Evolutionary conservation across 2,797 vertebrate genomes (phyloP).

Genomic region (Amazonetta brasiliensis): DNA sequence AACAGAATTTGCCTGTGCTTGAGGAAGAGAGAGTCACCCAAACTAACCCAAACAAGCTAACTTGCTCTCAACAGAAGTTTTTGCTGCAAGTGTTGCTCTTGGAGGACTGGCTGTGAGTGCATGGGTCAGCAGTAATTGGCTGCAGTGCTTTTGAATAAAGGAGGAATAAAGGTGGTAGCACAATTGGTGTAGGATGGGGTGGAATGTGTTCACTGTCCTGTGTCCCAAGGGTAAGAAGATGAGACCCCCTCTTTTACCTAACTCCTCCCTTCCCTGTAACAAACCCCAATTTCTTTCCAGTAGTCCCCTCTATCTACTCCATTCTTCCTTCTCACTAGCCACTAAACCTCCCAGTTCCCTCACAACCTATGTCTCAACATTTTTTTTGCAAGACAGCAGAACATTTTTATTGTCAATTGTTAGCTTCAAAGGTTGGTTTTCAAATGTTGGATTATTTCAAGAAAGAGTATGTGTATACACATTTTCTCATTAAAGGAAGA

Average conservation of each 20-base stretch:
- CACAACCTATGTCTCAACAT: neutral
- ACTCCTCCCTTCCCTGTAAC: neutral
- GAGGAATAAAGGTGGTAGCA: neutral
- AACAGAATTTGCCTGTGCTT: neutral
- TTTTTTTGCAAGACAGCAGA: neutral
- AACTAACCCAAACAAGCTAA: neutral
- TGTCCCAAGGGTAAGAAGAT: neutral
- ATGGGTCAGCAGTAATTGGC: neutral
- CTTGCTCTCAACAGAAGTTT: neutral
- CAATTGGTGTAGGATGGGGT: neutral
- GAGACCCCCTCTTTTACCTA: neutral
- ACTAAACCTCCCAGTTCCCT: neutral
- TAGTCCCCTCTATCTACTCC: fast-evolving
- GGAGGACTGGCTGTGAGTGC: neutral
- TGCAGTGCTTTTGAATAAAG: neutral
- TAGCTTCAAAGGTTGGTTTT: neutral
- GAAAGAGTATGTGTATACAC: neutral
- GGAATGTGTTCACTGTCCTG: neutral
- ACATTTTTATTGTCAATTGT: neutral
- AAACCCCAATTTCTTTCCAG: neutral
- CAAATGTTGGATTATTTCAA: neutral
- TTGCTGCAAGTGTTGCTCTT: neutral
- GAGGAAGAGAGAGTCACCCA: neutral
- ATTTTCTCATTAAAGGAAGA: neutral
- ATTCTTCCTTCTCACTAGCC: neutral